Conservation (phyloP, 2,113 vertebrate species). For the Oenanthe melanoleuca region DNA sequence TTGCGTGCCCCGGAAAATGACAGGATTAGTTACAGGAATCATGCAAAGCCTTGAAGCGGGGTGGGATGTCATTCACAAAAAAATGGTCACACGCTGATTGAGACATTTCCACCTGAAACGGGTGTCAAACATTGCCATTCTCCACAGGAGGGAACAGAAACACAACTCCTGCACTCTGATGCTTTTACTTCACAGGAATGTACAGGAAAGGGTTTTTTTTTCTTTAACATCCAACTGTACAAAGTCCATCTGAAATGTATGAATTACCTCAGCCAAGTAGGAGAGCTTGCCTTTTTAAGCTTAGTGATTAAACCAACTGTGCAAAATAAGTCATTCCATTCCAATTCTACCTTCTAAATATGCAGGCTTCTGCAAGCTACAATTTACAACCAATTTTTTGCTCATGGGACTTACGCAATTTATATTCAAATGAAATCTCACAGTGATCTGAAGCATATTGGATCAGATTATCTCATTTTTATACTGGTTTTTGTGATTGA, state of each 20-base stretch:
- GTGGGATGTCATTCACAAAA: constrained; percentile 69
- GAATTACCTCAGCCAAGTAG: constrained; percentile 35
- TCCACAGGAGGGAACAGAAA: constrained; percentile 7
- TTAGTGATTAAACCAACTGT: neutral
- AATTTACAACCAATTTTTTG: neutral
- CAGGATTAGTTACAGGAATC: constrained; percentile 38
- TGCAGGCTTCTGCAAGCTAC: neutral
- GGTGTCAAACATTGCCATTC: constrained; percentile 14
- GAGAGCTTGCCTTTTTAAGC: constrained; percentile 29
- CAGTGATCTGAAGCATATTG: neutral
- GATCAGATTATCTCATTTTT: neutral
- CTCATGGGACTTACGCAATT: neutral
- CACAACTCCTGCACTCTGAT: constrained; percentile 3
- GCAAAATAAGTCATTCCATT: constrained; percentile 15
- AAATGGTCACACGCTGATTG: constrained; percentile 51
- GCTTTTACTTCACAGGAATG: constrained; percentile 31
- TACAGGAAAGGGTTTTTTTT: neutral
- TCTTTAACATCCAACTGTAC: neutral
- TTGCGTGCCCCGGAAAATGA: neutral
- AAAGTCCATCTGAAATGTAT: neutral
- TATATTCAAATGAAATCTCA: neutral
- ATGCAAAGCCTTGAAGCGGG: constrained; percentile 76
- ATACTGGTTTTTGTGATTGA: neutral
- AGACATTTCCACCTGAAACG: constrained; percentile 35
- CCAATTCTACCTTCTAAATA: neutral